Evolutionary conservation across 2,888 invertebrate genomes (phyloP).

Genomic region (Zeuzera pyrina): DNA sequence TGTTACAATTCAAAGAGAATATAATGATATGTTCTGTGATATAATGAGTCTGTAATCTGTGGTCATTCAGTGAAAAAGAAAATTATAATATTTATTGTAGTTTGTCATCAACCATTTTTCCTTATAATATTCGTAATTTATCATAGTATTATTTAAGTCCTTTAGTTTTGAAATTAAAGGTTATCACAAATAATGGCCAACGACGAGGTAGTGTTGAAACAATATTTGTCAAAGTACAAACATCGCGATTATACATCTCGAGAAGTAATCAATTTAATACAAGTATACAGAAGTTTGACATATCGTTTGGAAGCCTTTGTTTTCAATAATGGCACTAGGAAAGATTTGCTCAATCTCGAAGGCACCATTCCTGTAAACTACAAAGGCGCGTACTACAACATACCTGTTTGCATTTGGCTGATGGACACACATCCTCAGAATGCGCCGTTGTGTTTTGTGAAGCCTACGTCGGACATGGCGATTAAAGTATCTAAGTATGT

Average conservation of each 20-base stretch:
- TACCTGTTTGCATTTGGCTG: constrained; percentile 96
- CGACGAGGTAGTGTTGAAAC: constrained; percentile 53
- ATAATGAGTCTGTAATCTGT: too few relatives aligned
- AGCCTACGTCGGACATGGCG: constrained; percentile 95
- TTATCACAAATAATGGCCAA: constrained; percentile 45
- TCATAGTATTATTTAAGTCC: too few relatives aligned
- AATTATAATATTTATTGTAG: too few relatives aligned
- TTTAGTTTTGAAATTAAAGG: too few relatives aligned
- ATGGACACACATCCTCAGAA: constrained; percentile 98
- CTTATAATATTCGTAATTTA: too few relatives aligned
- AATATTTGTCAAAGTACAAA: constrained; percentile 58
- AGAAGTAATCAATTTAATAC: constrained; percentile 58
- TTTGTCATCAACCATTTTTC: too few relatives aligned
- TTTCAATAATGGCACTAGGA: constrained; percentile 89
- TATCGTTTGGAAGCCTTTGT: constrained; percentile 74
- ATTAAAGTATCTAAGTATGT: constrained; percentile 96
- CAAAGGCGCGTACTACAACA: constrained; percentile 93
- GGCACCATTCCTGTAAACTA: constrained; percentile 95
- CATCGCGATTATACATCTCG: constrained; percentile 57
- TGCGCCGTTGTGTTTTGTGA: constrained; percentile 95
- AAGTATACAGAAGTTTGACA: constrained; percentile 56
- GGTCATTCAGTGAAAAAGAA: too few relatives aligned
- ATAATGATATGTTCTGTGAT: too few relatives aligned
- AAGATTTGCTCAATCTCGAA: constrained; percentile 86
- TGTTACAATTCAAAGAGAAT: too few relatives aligned